Conservation (phyloP, 1,140 invertebrate genomes). For the Delia radicum region DNA sequence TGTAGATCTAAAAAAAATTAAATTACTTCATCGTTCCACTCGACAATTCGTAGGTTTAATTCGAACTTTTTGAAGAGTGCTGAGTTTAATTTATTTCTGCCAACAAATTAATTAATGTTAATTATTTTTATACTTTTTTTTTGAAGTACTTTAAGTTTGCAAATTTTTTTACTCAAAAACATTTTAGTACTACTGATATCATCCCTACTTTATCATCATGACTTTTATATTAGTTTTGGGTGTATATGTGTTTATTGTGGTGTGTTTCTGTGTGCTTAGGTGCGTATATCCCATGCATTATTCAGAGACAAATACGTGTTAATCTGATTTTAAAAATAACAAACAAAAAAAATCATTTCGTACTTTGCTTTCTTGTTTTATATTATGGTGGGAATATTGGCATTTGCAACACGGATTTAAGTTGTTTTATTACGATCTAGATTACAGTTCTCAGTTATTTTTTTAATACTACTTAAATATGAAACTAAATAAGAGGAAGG, state of each 20-base stretch:
- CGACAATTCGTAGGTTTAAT: too few species aligned
- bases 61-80: too few species aligned
- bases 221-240: neutral
- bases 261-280: neutral
- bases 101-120: too few species aligned
- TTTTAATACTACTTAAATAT: too few species aligned
- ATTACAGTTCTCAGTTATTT: neutral
- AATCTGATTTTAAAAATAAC: conserved; percentile 17
- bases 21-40: too few species aligned
- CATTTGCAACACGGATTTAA: conserved; percentile 34
- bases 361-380: conserved; percentile 31
- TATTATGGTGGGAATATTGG: conserved; percentile 52
- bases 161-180: too few species aligned
- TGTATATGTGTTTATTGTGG: neutral
- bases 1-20: too few species aligned
- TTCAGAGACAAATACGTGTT: conserved; percentile 25
- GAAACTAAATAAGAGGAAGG: too few species aligned
- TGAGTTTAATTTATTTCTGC: too few species aligned
- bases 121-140: too few species aligned
- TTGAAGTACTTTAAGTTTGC: too few species aligned
- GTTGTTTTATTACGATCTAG: neutral
- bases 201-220: neutral
- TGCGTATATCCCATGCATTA: conserved; percentile 37
- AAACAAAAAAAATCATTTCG: neutral
- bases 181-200: too few species aligned